Evolutionary conservation across 2,113 vertebrate genomes (phyloP), one percentile per base, ranked within the genome.

Genomic region (Rhinogobius similis): DNA sequence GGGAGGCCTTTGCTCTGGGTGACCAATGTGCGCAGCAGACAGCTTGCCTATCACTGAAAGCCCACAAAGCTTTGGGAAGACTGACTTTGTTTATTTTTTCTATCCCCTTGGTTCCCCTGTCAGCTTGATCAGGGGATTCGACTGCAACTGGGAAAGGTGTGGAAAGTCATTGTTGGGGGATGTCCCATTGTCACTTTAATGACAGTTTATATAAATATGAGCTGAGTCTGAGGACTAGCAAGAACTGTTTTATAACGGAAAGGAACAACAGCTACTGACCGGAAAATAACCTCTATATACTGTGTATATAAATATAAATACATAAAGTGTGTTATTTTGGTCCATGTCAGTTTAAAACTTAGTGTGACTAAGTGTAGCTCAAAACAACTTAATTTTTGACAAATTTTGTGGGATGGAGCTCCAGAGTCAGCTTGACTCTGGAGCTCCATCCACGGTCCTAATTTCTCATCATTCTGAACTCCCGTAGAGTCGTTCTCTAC

Each of bases 11-110:
- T 85, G 68, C 62, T 26, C 13, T 16, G 48, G 62, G 61, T 82
- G 82, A 86, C 82, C 82, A 73, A 79, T 86, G 65, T 87, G 85
- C 82, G 82, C 68, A 55, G 66, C 90, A 86, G 81, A 79, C 68
- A 82, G 65, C 62, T 76, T 53, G 56, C 78, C 50, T 65, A 56
- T 73, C 27, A 62, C 56, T 65, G 10, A 41, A 65, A 70, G 62
- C 71, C 69, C 39, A 61, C 23, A 52, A 61, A 61, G 58, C 13
- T 20, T 29, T 41, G 46, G 29, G n/a, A 36, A 18, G 32, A n/a
- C 43, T 53, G 55, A 64, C 41, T 38, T 4, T 44, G 62, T 73
- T 78, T 72, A 61, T 72, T 24, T 72, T 81, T 65, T 48, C 29
- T 16, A 44, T 21, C 59, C 43, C 27, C 68, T 56, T 32, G 24